Base-by-base conservation (phyloP, 2,113 vertebrate genomes). In the Isichthys henryi region DNA sequence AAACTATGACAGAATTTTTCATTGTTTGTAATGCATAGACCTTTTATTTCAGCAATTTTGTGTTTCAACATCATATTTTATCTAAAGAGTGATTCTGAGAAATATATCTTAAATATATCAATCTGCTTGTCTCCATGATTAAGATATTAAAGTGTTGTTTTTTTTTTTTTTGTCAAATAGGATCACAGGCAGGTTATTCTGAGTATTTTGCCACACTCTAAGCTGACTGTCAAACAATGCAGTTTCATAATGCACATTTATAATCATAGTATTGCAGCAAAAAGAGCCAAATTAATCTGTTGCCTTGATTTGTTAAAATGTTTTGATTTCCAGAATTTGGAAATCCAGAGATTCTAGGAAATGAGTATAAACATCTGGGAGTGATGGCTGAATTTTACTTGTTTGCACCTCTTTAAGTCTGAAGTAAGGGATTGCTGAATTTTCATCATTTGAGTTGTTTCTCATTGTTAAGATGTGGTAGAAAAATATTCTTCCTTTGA, bases 381-480 rank as follows among this genome's bases (percentile, higher is more conserved):
- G 70, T 77, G 31, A 31, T 77, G 70, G 70, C 31, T 77, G 70
- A 77, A 77, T 77, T 77, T 77, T 39, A 77, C 31, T 77, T 77
- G 15, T 58, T 23, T 3, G 17, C 70, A 77, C 23, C n/a, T 62
- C 15, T 58, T 80, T 62, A 46, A 77, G 31, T 77, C 13, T 77
- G 27, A 77, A 77, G 27, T 15, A 77, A 35, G 27, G 3, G 31
- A 31, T 77, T 35, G 31, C 70, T 77, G 70, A 39, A 39, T 39
- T 77, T 39, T 77, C 10, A 31, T 74, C 31, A 35, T 74, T 74
- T 74, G 9, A 13, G n/a, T 39, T 35, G 5, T 74, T 77, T n/a
- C 85, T 56, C 58, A 89, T 58, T 56, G 84, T 31, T 50, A 70
- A 91, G 49, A 70, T 62, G 43, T 48, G 52, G 43, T 31, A 74